Conservation (phyloP, 2,888 invertebrate genomes). For the Drosophila pegasa region DNA sequence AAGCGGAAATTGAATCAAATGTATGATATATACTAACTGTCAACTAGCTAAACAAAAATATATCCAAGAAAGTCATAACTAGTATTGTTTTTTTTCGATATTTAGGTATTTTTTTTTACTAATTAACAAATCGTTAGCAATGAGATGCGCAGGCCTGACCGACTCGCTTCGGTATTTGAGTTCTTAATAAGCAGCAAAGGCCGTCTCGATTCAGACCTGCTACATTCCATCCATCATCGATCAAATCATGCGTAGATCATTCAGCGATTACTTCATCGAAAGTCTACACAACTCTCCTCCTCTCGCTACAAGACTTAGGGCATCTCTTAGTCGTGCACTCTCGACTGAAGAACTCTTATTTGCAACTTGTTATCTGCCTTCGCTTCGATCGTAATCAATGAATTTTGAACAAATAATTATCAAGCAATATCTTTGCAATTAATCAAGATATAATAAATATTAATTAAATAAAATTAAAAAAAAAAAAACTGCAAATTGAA, state of each 20-base stretch:
- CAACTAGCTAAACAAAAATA: constrained; percentile 12
- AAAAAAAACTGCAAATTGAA: too few species aligned
- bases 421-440: too few species aligned
- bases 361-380: too few species aligned
- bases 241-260: neutral
- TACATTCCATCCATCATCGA: neutral
- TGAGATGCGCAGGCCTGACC: neutral
- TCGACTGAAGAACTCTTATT: too few species aligned
- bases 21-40: constrained; percentile 30
- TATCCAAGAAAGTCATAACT: constrained; percentile 36
- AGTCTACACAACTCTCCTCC: too few species aligned
- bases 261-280: too few species aligned
- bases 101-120: neutral
- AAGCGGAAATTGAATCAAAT: constrained; percentile 44
- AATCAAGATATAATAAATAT: too few species aligned
- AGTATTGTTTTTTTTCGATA: neutral
- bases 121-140: neutral
- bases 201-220: neutral
- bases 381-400: too few species aligned
- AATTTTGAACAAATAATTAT: too few species aligned
- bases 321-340: too few species aligned
- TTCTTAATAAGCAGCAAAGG: neutral
- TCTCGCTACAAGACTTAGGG: too few species aligned
- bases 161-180: neutral
- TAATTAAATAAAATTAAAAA: too few species aligned